phyloP scores from a whole-genome alignment of 2,888 invertebrate genomes.

The Aleiodes alternator region DNA sequence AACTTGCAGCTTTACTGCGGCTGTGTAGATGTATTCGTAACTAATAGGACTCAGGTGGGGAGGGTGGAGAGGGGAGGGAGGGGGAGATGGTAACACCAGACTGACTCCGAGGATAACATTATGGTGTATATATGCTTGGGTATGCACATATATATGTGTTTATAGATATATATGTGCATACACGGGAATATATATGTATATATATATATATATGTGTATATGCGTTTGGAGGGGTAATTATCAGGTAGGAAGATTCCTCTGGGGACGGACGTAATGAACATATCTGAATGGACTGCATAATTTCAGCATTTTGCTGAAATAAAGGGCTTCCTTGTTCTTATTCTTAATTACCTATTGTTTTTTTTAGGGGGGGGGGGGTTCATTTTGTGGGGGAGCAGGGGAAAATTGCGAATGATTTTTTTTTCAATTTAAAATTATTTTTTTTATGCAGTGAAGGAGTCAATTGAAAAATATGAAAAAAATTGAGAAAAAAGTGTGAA shows the following conservation, averaged over 20 bases:
- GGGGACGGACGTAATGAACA: constrained; percentile 18
- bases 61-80: not conserved
- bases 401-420: too few species aligned
- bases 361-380: too few species aligned
- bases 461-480: too few species aligned
- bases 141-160: not conserved
- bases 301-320: not conserved
- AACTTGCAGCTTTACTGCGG: constrained; percentile 31
- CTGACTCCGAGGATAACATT: constrained; percentile 17
- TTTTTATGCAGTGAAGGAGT: too few species aligned
- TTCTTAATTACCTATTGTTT: too few species aligned
- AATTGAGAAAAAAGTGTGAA: too few species aligned
- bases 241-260: constrained; percentile 12
- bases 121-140: constrained; percentile 37
- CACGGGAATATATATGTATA: too few species aligned
- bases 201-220: constrained; percentile 40
- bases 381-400: too few species aligned
- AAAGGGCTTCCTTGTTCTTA: not conserved
- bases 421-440: too few species aligned
- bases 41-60: not conserved
- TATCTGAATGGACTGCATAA: not conserved
- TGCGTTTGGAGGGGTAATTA: constrained; percentile 29
- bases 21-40: constrained; percentile 13
- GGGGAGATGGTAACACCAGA: constrained; percentile 21
- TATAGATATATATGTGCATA: too few species aligned